phyloP scores from a whole-genome alignment of 2,797 vertebrate genomes.

The Cuculus canorus region DNA sequence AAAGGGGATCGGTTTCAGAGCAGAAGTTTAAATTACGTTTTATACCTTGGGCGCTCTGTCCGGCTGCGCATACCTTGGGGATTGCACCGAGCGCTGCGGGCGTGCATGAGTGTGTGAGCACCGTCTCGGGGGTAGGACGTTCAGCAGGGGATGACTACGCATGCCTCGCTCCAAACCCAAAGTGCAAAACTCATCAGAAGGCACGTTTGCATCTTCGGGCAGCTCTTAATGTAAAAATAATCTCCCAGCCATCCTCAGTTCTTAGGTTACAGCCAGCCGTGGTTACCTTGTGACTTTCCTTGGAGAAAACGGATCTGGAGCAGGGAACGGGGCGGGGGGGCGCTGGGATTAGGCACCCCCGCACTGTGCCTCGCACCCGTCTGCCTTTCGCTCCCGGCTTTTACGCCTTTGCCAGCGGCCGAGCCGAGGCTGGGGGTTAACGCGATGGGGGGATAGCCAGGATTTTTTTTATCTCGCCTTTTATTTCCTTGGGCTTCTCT shows the following conservation, averaged over 20 bases:
- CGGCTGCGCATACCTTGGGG: not conserved
- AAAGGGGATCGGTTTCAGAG: slow-evolving; percentile 85
- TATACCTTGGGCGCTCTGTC: slow-evolving; percentile 8
- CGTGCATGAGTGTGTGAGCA: not conserved
- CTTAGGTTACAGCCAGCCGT: slow-evolving; percentile 54
- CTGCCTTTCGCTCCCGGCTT: not conserved
- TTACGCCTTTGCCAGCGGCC: not conserved
- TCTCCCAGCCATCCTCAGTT: not conserved
- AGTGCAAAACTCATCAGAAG: not conserved
- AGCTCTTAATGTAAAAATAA: slow-evolving; percentile 57
- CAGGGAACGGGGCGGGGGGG: not conserved
- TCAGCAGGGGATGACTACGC: not conserved
- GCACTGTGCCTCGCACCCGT: rapidly evolving
- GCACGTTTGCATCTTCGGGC: slow-evolving; percentile 19
- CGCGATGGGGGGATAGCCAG: rapidly evolving
- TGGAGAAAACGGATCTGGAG: not conserved
- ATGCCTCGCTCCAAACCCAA: not conserved
- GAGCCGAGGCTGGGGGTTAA: not conserved
- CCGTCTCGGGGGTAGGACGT: not conserved
- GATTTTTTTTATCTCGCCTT: not conserved
- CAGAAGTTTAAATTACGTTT: slow-evolving; percentile 50
- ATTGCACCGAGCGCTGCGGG: rapidly evolving
- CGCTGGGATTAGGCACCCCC: not conserved
- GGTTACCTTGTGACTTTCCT: slow-evolving; percentile 39
- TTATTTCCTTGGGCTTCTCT: not conserved